Percentiles rank a stretch among this genome's conserved stretches.
phyloP scores from a whole-genome alignment of 2,888 invertebrate genomes.

The Xylocampa areola region DNA sequence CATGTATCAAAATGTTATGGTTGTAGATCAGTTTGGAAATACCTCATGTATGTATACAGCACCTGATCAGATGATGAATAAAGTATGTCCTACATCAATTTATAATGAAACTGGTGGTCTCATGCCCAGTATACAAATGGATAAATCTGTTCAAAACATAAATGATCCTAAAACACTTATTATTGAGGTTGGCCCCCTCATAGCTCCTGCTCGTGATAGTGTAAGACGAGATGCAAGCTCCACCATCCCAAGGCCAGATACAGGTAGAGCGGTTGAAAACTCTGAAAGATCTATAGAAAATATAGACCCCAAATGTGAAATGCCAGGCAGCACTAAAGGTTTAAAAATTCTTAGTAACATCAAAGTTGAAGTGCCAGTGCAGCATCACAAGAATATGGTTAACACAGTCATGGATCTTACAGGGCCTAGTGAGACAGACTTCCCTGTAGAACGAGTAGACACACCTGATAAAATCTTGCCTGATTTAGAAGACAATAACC shows the following conservation, averaged over 20 bases:
- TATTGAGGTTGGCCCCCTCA: slow-evolving; percentile 83
- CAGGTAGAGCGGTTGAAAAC: slow-evolving; percentile 53
- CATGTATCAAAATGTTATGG: slow-evolving; percentile 87
- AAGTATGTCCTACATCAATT: slow-evolving; percentile 70
- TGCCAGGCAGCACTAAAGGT: slow-evolving; percentile 76
- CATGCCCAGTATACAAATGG: slow-evolving; percentile 59
- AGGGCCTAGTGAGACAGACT: slow-evolving; percentile 76
- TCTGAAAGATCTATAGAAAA: slow-evolving; percentile 59
- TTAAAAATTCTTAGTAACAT: slow-evolving; percentile 88
- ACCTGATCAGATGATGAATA: slow-evolving; percentile 77
- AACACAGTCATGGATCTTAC: slow-evolving; percentile 86
- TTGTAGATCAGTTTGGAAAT: slow-evolving; percentile 84
- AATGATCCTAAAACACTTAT: slow-evolving; percentile 81
- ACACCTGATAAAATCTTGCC: slow-evolving; percentile 82
- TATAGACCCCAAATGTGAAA: slow-evolving; percentile 68
- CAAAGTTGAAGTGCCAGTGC: slow-evolving; percentile 88
- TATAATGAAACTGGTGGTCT: slow-evolving; percentile 67
- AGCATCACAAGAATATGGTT: slow-evolving; percentile 84
- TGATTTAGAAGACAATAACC: slow-evolving; percentile 82
- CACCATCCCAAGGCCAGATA: slow-evolving; percentile 25
- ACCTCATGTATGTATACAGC: slow-evolving; percentile 83
- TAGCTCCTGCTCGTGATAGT: slow-evolving; percentile 56
- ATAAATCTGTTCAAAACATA: slow-evolving; percentile 66
- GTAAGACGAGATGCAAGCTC: slow-evolving; percentile 30
- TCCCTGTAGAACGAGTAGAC: slow-evolving; percentile 65